These are phyloP conservation scores for Hydrozoanthus tunicans DNA, from an alignment of 64 coral and sea anemone genomes.

Conservation along the genomic window DNA sequence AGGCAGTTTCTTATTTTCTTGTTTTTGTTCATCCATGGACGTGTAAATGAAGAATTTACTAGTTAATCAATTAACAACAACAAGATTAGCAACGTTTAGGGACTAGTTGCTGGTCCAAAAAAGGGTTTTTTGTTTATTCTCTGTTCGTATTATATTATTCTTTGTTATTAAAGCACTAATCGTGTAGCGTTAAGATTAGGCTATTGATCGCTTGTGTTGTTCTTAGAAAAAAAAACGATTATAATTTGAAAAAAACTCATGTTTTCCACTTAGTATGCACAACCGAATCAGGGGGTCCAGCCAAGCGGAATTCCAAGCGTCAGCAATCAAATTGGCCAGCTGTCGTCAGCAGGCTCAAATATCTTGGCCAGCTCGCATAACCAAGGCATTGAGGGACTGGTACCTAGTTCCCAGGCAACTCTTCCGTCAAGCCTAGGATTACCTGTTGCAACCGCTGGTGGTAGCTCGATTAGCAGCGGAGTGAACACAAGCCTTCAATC, in stretches of 20 bases:
- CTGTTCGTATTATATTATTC: no score
- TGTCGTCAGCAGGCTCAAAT: background rate
- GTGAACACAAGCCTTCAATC: slow-evolving; percentile 44
- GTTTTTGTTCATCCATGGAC: no score
- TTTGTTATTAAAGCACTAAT: no score
- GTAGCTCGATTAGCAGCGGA: slow-evolving; percentile 23
- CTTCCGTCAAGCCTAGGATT: slow-evolving; percentile 46
- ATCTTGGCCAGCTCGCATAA: slow-evolving; percentile 37
- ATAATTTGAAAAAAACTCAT: background rate
- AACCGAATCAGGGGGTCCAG: slow-evolving; percentile 34
- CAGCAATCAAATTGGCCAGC: slow-evolving; percentile 50
- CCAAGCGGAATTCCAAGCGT: slow-evolving; percentile 15
- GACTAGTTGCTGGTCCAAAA: no score
- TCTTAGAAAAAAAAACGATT: background rate
- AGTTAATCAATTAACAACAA: no score
- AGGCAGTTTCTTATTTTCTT: no score
- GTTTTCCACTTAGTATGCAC: slow-evolving; percentile 8
- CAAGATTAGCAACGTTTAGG: no score
- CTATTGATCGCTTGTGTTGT: background rate
- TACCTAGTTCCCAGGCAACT: slow-evolving; percentile 65
- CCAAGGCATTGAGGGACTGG: slow-evolving; percentile 64
- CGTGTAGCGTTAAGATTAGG: no score
- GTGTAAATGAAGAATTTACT: no score
- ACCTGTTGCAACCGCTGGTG: background rate
- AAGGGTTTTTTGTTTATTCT: no score